Evolutionary conservation across 2,888 invertebrate species (phyloP).

Genomic region (Alviniconcha strummeri): DNA sequence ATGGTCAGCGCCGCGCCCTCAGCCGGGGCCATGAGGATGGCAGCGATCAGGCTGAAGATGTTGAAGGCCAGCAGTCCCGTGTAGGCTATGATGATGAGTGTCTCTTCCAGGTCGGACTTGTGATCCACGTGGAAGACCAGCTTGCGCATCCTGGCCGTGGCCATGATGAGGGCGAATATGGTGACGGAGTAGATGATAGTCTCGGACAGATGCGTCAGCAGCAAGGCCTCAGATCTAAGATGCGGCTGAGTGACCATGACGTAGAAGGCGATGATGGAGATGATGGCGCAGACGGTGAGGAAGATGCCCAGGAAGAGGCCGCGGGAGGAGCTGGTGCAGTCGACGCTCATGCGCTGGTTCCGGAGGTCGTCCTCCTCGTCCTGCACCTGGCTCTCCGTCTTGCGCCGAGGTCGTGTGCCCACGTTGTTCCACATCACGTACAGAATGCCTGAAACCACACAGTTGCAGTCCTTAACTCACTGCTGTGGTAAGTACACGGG

Average conservation of each 20-base stretch:
- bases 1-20: slow-evolving; percentile 88
- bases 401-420: slow-evolving; percentile 70
- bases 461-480: too few relatives aligned
- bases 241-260: slow-evolving; percentile 81
- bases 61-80: slow-evolving; percentile 94
- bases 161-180: slow-evolving; percentile 89
- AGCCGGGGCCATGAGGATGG: slow-evolving; percentile 87
- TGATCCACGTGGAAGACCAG: slow-evolving; percentile 41
- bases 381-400: slow-evolving; percentile 35
- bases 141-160: slow-evolving; percentile 79
- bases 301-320: slow-evolving; percentile 78
- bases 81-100: slow-evolving; percentile 89
- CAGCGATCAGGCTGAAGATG: slow-evolving; percentile 94
- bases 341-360: slow-evolving; percentile 75
- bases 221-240: slow-evolving; percentile 79
- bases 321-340: slow-evolving; percentile 94
- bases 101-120: slow-evolving; percentile 58
- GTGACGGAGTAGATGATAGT: slow-evolving; percentile 90
- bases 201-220: slow-evolving; percentile 93
- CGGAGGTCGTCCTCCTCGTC: slow-evolving; percentile 38
- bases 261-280: slow-evolving; percentile 87
- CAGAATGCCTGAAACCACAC: slow-evolving; percentile 80
- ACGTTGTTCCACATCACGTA: slow-evolving; percentile 95
- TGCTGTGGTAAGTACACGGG: too few relatives aligned
- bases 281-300: slow-evolving; percentile 46